Evolutionary conservation across 2,888 invertebrate species (phyloP).

Genomic region (Anticlea derivata): DNA sequence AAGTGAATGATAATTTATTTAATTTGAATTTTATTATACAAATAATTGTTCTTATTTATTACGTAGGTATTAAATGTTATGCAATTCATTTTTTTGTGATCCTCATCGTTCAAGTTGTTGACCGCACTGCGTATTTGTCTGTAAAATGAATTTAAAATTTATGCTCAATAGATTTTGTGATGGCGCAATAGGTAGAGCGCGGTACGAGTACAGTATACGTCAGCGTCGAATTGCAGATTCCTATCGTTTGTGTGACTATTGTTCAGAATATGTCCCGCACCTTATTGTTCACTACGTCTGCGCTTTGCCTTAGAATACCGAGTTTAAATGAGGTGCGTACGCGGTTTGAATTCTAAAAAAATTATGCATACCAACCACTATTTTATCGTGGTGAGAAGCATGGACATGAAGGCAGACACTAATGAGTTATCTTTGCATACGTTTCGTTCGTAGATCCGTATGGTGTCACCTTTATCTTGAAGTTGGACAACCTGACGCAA

Average conservation of each 20-base stretch:
- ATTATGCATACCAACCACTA: constrained; percentile 33
- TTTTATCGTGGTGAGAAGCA: constrained; percentile 23
- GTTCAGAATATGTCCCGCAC: constrained; percentile 80
- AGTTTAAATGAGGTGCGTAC: constrained; percentile 72
- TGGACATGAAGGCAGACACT: constrained; percentile 2
- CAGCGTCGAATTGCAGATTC: constrained; percentile 74
- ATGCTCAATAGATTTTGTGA: constrained; percentile 53
- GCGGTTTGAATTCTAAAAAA: constrained; percentile 63
- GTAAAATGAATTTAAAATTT: constrained; percentile 55
- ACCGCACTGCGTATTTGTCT: constrained; percentile 48
- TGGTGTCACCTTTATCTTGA: constrained; percentile 23
- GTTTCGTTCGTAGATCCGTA: constrained; percentile 18
- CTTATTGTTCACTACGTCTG: constrained; percentile 70
- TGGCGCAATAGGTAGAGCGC: constrained; percentile 61
- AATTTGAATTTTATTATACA: constrained; percentile 32
- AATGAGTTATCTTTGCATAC: not conserved
- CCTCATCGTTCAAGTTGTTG: constrained; percentile 51
- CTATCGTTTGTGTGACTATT: constrained; percentile 75
- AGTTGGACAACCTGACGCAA: constrained; percentile 37
- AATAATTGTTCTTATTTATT: constrained; percentile 20
- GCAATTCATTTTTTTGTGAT: constrained; percentile 38
- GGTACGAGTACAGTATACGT: constrained; percentile 51
- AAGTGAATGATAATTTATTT: constrained; percentile 44
- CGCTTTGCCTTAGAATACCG: constrained; percentile 60
- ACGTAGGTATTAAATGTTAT: constrained; percentile 34